These are phyloP conservation scores for Orius insidiosus DNA, from an alignment of 1,140 invertebrate genomes.

Conservation along the genomic window DNA sequence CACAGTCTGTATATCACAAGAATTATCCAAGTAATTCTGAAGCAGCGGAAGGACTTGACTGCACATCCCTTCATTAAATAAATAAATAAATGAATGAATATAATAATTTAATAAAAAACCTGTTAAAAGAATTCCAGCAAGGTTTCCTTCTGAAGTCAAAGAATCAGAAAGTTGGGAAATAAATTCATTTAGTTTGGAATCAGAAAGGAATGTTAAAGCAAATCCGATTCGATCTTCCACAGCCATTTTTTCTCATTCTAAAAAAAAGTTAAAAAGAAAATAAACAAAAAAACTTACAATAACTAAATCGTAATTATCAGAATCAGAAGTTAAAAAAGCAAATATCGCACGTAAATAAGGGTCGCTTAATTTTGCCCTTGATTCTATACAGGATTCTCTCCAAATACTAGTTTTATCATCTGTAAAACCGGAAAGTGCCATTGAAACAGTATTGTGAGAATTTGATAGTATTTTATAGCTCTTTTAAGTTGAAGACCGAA, in stretches of 20 bases:
- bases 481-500: conserved; percentile 70
- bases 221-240: conserved; percentile 86
- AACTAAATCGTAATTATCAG: conserved; percentile 60
- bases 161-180: conserved; percentile 48
- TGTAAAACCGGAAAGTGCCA: conserved; percentile 70
- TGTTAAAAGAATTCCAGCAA: conserved; percentile 73
- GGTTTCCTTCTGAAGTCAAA: conserved; percentile 56
- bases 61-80: conserved; percentile 50
- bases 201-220: conserved; percentile 74
- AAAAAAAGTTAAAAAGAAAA: conserved; percentile 24
- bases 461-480: conserved; percentile 70
- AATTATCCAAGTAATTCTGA: conserved; percentile 75
- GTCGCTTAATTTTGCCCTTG: conserved; percentile 55
- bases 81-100: not conserved
- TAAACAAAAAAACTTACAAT: conserved; percentile 39
- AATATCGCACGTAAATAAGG: conserved; percentile 85
- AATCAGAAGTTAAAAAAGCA: conserved; percentile 70
- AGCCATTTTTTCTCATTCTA: conserved; percentile 60
- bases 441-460: conserved; percentile 53
- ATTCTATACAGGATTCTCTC: conserved; percentile 55
- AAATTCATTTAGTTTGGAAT: conserved; percentile 61
- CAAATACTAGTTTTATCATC: conserved; percentile 68
- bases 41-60: conserved; percentile 59
- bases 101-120: conserved; percentile 23
- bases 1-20: conserved; percentile 83